Percentiles rank a stretch among this genome's conserved stretches.
Evolutionary conservation across 2,888 invertebrate species (phyloP).

Genomic region (Acanthosepion pharaonis): DNA sequence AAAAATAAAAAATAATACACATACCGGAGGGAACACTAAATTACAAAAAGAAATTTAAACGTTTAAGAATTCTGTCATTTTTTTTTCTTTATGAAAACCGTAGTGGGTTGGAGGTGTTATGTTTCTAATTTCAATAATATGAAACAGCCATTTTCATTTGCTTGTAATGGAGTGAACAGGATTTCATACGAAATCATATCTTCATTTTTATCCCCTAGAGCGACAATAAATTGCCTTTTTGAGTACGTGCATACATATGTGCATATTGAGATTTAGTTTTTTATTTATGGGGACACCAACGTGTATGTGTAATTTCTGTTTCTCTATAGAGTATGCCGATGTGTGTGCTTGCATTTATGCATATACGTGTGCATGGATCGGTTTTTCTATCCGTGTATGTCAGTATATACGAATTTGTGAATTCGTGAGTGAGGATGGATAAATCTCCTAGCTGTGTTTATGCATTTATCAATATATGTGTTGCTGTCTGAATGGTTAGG

Average conservation of each 20-base stretch:
- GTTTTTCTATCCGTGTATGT: background rate
- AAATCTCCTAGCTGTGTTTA: too few species aligned
- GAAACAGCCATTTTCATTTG: background rate
- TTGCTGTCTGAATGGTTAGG: too few species aligned
- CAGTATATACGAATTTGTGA: background rate
- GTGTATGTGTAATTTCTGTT: background rate
- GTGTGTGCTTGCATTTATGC: background rate
- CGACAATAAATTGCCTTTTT: conserved; percentile 8
- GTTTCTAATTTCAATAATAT: background rate
- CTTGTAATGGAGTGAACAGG: background rate
- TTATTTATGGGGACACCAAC: background rate
- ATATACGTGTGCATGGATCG: background rate
- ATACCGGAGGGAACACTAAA: background rate
- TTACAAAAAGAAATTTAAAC: background rate
- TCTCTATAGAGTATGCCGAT: too few species aligned
- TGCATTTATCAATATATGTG: too few species aligned
- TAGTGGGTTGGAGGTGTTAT: background rate
- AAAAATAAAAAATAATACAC: background rate
- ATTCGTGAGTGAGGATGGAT: too few species aligned
- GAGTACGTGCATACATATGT: background rate
- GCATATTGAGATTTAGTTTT: background rate
- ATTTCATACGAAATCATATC: background rate
- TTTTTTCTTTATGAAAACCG: background rate
- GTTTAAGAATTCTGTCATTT: background rate
- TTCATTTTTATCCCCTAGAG: background rate